phyloP scores from a whole-genome alignment of 2,113 vertebrate species.

The Thermophis baileyi region DNA sequence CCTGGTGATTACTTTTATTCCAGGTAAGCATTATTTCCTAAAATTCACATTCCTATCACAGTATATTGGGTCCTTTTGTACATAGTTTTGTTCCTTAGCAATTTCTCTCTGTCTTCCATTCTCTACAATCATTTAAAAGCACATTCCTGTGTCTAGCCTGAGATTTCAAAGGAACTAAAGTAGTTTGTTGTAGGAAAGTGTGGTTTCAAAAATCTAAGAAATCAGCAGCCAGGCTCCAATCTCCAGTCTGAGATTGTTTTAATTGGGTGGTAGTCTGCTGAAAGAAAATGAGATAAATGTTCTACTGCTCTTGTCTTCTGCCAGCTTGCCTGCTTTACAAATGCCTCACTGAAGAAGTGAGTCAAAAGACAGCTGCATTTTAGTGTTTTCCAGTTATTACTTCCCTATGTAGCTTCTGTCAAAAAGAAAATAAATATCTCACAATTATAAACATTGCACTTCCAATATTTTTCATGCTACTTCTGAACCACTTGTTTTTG shows the following conservation, averaged over 20 bases:
- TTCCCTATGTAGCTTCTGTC: not conserved
- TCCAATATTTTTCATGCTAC: not conserved
- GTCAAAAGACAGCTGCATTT: not conserved
- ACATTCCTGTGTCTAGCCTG: not conserved
- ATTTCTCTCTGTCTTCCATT: not conserved
- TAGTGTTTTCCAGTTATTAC: not conserved
- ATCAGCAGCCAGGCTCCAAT: not conserved
- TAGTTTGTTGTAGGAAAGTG: not conserved
- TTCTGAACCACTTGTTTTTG: constrained; percentile 11
- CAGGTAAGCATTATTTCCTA: not conserved
- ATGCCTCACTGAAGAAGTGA: constrained; percentile 2
- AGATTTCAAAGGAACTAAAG: not conserved
- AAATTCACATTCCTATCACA: not conserved
- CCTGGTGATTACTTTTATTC: not conserved
- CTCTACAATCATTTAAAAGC: not conserved
- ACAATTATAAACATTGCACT: not conserved
- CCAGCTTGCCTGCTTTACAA: not conserved
- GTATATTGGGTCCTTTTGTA: not conserved
- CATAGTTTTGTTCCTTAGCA: not conserved
- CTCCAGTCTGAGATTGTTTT: not conserved
- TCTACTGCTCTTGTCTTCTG: constrained; percentile 7
- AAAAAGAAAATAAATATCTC: not conserved
- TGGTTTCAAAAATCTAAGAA: not conserved
- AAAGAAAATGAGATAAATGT: not conserved
- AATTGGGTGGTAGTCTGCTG: constrained; percentile 2